Conservation (phyloP, 2,888 invertebrate genomes). For the Ichneumon xanthorius region DNA sequence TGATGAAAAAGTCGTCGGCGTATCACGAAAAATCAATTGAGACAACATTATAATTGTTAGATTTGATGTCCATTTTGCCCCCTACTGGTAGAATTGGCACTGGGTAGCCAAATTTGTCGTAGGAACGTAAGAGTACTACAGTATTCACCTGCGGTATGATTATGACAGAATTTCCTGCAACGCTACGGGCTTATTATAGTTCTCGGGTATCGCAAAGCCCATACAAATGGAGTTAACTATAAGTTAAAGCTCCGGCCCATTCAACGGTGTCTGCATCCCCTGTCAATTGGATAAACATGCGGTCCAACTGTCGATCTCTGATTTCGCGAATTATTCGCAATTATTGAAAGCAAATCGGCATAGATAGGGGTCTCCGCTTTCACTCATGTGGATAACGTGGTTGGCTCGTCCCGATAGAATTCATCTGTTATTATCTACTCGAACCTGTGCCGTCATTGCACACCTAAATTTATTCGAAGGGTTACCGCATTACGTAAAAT, state of each 20-base stretch:
- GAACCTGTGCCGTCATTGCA: background rate
- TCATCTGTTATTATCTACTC: conserved; percentile 9
- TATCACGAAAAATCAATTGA: no score
- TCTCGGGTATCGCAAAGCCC: conserved; percentile 16
- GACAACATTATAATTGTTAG: no score
- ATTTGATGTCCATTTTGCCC: no score
- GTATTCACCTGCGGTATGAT: background rate
- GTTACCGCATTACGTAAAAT: conserved; percentile 1
- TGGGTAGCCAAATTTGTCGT: background rate
- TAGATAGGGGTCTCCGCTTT: conserved; percentile 8
- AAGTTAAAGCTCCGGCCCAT: conserved; percentile 8
- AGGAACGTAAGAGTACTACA: background rate
- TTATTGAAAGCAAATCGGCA: conserved; percentile 44
- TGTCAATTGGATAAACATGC: conserved; percentile 34
- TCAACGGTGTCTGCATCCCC: background rate
- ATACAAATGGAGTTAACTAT: conserved; percentile 18
- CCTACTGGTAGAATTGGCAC: no score
- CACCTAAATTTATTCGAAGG: background rate
- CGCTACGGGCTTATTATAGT: conserved; percentile 18
- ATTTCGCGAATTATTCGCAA: conserved; percentile 47
- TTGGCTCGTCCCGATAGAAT: background rate
- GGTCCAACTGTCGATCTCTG: conserved; percentile 47
- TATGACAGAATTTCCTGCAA: background rate
- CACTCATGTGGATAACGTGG: conserved; percentile 6
- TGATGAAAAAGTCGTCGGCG: no score